Percentiles rank a stretch among this genome's conserved stretches.
Conservation (phyloP, 2,888 invertebrate species). For the Ypsolopha sequella region DNA sequence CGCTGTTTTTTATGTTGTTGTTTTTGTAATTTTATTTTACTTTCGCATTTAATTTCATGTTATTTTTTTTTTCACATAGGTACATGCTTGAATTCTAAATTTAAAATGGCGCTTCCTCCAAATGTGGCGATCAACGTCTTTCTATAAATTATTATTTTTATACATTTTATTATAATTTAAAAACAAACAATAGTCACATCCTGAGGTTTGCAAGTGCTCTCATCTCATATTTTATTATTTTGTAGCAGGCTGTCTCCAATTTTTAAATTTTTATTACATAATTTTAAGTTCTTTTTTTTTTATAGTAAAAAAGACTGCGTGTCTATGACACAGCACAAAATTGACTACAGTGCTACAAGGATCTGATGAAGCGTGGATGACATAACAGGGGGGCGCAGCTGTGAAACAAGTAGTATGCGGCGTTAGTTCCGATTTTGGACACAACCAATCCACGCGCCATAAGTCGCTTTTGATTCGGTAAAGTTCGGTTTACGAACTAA, state of each 20-base stretch:
- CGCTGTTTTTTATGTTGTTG: not conserved
- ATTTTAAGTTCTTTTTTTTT: slow-evolving; percentile 6
- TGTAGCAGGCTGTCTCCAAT: slow-evolving; percentile 4
- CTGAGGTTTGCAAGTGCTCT: slow-evolving; percentile 18
- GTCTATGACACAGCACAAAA: too few relatives aligned
- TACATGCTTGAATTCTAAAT: slow-evolving; percentile 62
- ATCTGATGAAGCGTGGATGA: too few relatives aligned
- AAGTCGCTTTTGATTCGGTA: too few relatives aligned
- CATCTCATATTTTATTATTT: slow-evolving; percentile 11
- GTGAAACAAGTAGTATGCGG: too few relatives aligned
- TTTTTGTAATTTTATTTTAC: slow-evolving; percentile 11
- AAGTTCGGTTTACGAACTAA: too few relatives aligned
- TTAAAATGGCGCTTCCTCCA: not conserved
- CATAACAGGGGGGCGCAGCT: too few relatives aligned
- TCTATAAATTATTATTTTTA: slow-evolving; percentile 18
- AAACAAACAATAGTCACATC: slow-evolving; percentile 50
- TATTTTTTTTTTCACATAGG: slow-evolving; percentile 32
- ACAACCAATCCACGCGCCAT: too few relatives aligned
- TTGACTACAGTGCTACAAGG: too few relatives aligned
- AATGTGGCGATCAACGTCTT: slow-evolving; percentile 9
- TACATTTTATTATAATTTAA: slow-evolving; percentile 13
- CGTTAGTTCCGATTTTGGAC: too few relatives aligned
- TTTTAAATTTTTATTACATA: slow-evolving; percentile 8
- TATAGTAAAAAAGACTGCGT: not conserved
- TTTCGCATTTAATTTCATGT: slow-evolving; percentile 13